These are phyloP conservation scores for Meles meles DNA, from an alignment of 2,113 vertebrate species.

Conservation along the genomic window DNA sequence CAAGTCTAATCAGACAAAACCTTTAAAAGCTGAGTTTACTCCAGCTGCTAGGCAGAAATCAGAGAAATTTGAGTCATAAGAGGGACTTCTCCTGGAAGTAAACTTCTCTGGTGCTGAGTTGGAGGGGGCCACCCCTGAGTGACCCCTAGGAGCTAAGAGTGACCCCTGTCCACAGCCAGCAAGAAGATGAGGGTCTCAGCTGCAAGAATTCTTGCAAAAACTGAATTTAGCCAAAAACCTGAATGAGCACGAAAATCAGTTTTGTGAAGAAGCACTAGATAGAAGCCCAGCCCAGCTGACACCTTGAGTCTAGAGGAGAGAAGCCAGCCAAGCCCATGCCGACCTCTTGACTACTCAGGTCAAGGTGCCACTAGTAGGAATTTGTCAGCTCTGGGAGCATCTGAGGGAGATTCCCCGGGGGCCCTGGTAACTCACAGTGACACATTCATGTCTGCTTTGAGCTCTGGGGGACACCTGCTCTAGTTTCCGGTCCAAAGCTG, in stretches of 20 bases:
- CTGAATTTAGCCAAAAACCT: not conserved
- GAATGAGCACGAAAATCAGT: not conserved
- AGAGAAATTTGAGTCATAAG: not conserved
- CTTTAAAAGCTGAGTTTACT: not conserved
- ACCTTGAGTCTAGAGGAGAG: not conserved
- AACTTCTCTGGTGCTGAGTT: not conserved
- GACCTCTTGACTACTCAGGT: not conserved
- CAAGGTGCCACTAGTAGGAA: not conserved
- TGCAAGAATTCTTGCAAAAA: not conserved
- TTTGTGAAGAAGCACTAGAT: not conserved
- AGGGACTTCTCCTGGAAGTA: too few species aligned
- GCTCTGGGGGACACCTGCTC: not conserved
- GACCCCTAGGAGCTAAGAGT: too few species aligned
- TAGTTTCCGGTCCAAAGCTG: not conserved
- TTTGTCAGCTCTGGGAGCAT: conserved; percentile 13
- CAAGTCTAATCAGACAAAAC: not conserved
- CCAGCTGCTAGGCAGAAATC: not conserved
- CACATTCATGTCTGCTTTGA: not conserved
- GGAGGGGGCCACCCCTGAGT: not conserved
- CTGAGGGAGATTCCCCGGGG: not conserved
- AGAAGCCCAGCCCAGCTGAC: not conserved
- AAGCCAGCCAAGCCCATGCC: not conserved
- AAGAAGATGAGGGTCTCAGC: not conserved
- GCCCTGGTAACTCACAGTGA: not conserved
- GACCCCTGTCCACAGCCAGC: not conserved